These are phyloP conservation scores for Lineus longissimus DNA, from an alignment of 1,140 invertebrate species.

Conservation along the genomic window DNA sequence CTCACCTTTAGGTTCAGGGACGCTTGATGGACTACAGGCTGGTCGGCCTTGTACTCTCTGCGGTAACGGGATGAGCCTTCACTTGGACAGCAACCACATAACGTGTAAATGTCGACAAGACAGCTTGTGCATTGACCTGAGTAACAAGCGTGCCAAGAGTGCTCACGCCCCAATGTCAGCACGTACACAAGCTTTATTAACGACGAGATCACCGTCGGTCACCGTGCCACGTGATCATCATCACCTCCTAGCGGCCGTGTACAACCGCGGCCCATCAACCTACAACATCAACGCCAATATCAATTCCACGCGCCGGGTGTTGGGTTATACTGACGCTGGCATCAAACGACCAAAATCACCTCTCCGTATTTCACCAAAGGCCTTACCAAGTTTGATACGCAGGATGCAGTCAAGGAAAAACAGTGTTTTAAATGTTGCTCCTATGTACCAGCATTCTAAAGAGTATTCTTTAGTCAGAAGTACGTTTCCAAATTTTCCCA, in stretches of 20 bases:
- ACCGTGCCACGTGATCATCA: neutral
- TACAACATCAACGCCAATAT: no score
- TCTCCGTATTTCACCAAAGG: no score
- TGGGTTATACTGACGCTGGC: no score
- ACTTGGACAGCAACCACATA: neutral
- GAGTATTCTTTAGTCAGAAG: no score
- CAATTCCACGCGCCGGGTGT: no score
- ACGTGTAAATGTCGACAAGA: constrained; percentile 4
- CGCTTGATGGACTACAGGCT: neutral
- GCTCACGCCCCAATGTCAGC: neutral
- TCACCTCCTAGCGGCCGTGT: neutral
- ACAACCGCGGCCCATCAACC: neutral
- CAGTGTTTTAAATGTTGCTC: no score
- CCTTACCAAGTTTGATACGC: no score
- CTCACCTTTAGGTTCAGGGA: neutral
- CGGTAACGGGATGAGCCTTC: neutral
- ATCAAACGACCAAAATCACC: no score
- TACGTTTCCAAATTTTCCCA: no score
- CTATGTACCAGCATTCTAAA: no score
- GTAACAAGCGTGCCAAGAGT: neutral
- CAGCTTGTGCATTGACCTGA: neutral
- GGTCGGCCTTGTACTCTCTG: constrained; percentile 3
- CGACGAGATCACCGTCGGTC: neutral
- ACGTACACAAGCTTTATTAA: neutral
- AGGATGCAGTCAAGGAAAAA: no score